These are phyloP conservation scores for Etheostoma spectabile DNA, from an alignment of 2,113 vertebrate species.

Conservation along the genomic window DNA sequence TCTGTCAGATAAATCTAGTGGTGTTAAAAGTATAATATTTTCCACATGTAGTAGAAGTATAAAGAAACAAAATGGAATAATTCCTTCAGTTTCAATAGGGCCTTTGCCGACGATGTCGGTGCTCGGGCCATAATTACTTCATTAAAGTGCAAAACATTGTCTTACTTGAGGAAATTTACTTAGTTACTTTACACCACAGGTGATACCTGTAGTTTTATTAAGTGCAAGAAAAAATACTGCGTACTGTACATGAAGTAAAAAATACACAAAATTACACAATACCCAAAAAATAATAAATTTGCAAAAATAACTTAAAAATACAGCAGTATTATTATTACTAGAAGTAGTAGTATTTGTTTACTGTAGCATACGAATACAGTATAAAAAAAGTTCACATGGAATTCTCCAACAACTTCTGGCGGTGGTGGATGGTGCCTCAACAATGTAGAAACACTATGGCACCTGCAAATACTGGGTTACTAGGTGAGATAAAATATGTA, in stretches of 20 bases:
- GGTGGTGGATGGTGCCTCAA: neutral
- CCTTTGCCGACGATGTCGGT: no score
- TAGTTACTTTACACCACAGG: neutral
- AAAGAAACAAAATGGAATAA: neutral
- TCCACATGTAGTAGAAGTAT: neutral
- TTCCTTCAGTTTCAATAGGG: no score
- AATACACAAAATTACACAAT: neutral
- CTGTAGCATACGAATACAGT: neutral
- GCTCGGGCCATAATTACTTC: no score
- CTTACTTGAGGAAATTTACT: no score
- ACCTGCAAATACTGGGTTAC: neutral
- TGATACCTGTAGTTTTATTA: neutral
- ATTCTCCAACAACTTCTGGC: neutral
- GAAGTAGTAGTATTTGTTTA: neutral
- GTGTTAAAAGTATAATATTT: neutral
- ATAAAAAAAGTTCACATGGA: neutral
- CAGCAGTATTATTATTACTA: neutral
- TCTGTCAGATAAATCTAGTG: neutral
- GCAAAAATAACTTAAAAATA: neutral
- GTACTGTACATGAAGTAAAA: no score
- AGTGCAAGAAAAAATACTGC: neutral
- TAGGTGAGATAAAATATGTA: neutral
- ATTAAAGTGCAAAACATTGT: no score
- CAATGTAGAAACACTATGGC: neutral
- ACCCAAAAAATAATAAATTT: neutral